Conservation (phyloP, 2,797 vertebrate species). For the Anguilla pacifica region DNA sequence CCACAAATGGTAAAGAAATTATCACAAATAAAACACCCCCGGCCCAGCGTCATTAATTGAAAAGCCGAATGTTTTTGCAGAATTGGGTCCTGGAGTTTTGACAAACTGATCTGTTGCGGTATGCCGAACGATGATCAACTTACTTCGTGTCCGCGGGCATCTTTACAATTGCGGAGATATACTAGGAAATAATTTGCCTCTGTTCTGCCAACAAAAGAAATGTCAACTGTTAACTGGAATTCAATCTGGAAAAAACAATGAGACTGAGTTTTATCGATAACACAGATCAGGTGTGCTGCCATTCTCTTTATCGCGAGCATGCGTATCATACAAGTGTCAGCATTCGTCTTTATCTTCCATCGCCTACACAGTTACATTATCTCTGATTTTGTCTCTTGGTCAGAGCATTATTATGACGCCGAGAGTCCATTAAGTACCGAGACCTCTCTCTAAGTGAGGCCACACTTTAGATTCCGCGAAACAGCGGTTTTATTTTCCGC, state of each 20-base stretch:
- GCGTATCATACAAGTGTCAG: slow-evolving; percentile 18
- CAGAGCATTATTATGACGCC: slow-evolving; percentile 5
- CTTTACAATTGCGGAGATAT: slow-evolving; percentile 26
- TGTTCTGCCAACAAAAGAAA: slow-evolving; percentile 35
- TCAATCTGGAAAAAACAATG: slow-evolving; percentile 21
- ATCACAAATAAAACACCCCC: neutral
- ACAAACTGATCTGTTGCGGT: slow-evolving; percentile 14
- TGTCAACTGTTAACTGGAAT: slow-evolving; percentile 29
- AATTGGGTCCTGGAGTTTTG: slow-evolving; percentile 2
- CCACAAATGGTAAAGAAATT: neutral
- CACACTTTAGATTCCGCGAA: neutral
- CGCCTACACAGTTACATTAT: slow-evolving; percentile 27
- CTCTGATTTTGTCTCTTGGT: slow-evolving; percentile 7
- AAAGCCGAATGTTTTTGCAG: neutral
- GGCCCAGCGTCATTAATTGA: neutral
- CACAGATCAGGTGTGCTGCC: slow-evolving; percentile 9
- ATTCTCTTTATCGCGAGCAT: slow-evolving; percentile 14
- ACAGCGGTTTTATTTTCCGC: neutral
- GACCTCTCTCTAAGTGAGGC: neutral
- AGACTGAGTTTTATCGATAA: slow-evolving; percentile 25
- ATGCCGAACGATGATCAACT: slow-evolving; percentile 14
- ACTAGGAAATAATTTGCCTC: slow-evolving; percentile 33
- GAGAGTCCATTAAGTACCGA: neutral
- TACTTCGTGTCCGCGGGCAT: slow-evolving; percentile 24
- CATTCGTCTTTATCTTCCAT: slow-evolving; percentile 24